Base-by-base conservation (phyloP, 2,888 invertebrate genomes). In the Laothoe populi region DNA sequence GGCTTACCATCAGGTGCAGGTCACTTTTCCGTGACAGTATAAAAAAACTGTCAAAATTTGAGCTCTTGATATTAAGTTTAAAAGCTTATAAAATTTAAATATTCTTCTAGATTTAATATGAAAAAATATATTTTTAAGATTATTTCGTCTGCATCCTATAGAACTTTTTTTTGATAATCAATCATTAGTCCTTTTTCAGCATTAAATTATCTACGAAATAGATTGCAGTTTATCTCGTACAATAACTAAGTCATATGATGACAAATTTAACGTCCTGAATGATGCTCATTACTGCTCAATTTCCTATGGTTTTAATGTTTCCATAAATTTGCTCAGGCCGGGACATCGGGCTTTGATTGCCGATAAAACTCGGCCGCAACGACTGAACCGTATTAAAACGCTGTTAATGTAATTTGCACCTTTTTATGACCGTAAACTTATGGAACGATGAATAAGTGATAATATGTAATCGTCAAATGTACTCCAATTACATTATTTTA, bases 401-500 rank as follows among this genome's bases (percentile, higher is more conserved):
- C 74, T 79, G 77, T 83, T 86, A 84, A 85, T 82, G 81, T 74
- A 82, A 84, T 88, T 87, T 82, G 79, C 83, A 79, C 81, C 78
- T 83, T 83, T 79, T 86, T 82, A 84, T 77, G 76, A 10, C 31
- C 53, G 35, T 53, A 38, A 49, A 49, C 40, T 49, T 61, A 61
- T 61, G 21, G 35, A 42, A 57, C 40, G 19, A 13, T 19, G n/a
- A 61, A 26, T 31, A 48, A 57, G 44, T 53, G 23, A 44, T 45
- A 16, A 58, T 45, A 45, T 40, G 23, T 57, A 38, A 58, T 62
- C 48, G 45, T 46, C 19, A 35, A 46, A 57, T 23, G 53, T 31
- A 53, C 16, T 35, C 19, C 19, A 53, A 53, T 53, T 35, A 35
- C 53, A 31, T 53, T 35, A 53, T 19, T 35, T 53, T 53, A 53